A percentile compares a stretch with the other conserved stretches of the same genome.
Evolutionary conservation across 2,113 vertebrate genomes (phyloP).

Genomic region (Colistium nudipinnis): DNA sequence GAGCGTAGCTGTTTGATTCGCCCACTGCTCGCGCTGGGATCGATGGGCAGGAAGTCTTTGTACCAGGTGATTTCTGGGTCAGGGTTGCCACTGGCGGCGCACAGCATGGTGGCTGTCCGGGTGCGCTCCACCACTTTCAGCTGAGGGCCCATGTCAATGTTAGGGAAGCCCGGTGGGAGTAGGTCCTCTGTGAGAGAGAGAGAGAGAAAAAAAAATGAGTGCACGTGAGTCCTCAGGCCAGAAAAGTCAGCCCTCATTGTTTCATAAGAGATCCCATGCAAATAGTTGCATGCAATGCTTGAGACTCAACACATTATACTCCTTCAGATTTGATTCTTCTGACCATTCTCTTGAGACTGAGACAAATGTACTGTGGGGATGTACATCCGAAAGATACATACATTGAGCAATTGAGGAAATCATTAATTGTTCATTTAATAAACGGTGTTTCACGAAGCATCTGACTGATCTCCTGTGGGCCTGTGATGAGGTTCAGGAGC

Average conservation of each 20-base stretch:
- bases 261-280: too few species aligned
- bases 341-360: too few species aligned
- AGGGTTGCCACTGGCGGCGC: conserved; percentile 95
- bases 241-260: neutral
- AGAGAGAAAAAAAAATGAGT: neutral
- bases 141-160: conserved; percentile 98
- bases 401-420: conserved; percentile 22
- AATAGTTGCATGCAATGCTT: too few species aligned
- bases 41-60: conserved; percentile 97
- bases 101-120: conserved; percentile 96
- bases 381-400: conserved; percentile 21
- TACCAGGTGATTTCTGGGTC: conserved; percentile 99
- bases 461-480: too few species aligned
- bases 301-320: too few species aligned
- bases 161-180: conserved; percentile 93
- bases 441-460: neutral
- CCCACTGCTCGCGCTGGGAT: conserved; percentile 92
- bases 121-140: conserved; percentile 98
- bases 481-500: neutral
- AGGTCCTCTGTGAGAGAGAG: conserved; percentile 88
- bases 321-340: too few species aligned
- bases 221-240: neutral
- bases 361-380: conserved; percentile 7
- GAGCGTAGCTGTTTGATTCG: conserved; percentile 97
- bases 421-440: too few species aligned